Evolutionary conservation across 2,888 invertebrate genomes (phyloP).

Genomic region (Stenoptilia bipunctidactyla): DNA sequence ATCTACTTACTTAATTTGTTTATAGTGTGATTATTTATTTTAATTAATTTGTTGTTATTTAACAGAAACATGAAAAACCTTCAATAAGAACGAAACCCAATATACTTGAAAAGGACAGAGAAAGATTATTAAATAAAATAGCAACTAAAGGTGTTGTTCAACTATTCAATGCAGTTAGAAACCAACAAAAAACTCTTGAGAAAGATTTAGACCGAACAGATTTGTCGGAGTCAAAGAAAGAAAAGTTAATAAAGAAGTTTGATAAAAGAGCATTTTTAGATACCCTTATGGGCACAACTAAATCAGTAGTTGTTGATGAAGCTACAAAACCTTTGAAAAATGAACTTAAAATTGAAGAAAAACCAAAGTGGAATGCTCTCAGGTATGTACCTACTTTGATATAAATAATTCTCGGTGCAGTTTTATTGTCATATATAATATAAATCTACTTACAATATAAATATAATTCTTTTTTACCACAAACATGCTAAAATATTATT

Average conservation of each 20-base stretch:
- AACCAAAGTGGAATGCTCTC: slow-evolving; percentile 74
- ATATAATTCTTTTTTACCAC: not conserved
- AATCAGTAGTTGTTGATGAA: slow-evolving; percentile 66
- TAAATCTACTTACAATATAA: not conserved
- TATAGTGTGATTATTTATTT: not conserved
- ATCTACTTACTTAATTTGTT: not conserved
- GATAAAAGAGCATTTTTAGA: slow-evolving; percentile 83
- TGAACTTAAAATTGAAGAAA: slow-evolving; percentile 46
- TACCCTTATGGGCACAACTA: slow-evolving; percentile 79
- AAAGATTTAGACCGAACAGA: slow-evolving; percentile 78
- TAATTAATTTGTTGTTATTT: slow-evolving; percentile 16
- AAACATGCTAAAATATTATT: not conserved
- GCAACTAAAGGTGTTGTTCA: slow-evolving; percentile 95
- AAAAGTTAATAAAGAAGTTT: slow-evolving; percentile 81
- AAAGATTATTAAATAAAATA: slow-evolving; percentile 82
- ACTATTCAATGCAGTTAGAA: slow-evolving; percentile 89
- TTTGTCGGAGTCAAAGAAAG: slow-evolving; percentile 82
- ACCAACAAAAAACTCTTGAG: slow-evolving; percentile 84
- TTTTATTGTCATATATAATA: not conserved
- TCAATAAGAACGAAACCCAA: slow-evolving; percentile 82
- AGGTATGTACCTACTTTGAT: slow-evolving; percentile 29
- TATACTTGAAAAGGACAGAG: slow-evolving; percentile 80
- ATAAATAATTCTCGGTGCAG: not conserved
- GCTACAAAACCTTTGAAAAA: slow-evolving; percentile 41
- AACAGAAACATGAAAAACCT: slow-evolving; percentile 73